These are phyloP conservation scores for Epinephelus moara DNA, from an alignment of 2,113 vertebrate species.

Conservation along the genomic window DNA sequence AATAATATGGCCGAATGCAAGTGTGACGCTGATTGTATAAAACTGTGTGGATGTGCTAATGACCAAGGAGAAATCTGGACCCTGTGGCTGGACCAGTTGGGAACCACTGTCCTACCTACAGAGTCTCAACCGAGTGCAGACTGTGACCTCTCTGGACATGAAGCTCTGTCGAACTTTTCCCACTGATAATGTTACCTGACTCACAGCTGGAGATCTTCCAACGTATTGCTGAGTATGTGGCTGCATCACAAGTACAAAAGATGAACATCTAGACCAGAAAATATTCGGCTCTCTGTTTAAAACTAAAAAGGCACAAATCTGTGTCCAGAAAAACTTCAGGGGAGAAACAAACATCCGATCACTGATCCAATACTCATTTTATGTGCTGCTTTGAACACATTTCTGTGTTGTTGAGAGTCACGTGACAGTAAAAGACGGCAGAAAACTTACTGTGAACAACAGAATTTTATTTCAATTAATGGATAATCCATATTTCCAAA, in stretches of 20 bases:
- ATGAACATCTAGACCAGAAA: no score
- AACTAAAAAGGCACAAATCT: background rate
- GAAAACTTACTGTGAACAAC: slow-evolving; percentile 73
- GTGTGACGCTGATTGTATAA: no score
- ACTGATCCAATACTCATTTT: background rate
- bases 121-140: background rate
- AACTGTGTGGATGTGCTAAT: no score
- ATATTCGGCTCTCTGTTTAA: no score
- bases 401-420: no score
- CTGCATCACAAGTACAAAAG: no score
- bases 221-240: background rate
- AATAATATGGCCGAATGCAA: no score
- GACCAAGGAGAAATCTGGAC: no score
- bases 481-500: slow-evolving; percentile 79
- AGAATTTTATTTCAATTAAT: slow-evolving; percentile 84
- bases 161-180: background rate
- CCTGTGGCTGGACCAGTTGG: no score
- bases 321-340: background rate
- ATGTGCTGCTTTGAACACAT: background rate
- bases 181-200: background rate
- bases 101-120: background rate
- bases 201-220: background rate
- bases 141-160: background rate
- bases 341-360: background rate
- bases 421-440: slow-evolving; percentile 24